Evolutionary conservation across 1,140 invertebrate species (phyloP).

Genomic region (Heterodera schachtii): DNA sequence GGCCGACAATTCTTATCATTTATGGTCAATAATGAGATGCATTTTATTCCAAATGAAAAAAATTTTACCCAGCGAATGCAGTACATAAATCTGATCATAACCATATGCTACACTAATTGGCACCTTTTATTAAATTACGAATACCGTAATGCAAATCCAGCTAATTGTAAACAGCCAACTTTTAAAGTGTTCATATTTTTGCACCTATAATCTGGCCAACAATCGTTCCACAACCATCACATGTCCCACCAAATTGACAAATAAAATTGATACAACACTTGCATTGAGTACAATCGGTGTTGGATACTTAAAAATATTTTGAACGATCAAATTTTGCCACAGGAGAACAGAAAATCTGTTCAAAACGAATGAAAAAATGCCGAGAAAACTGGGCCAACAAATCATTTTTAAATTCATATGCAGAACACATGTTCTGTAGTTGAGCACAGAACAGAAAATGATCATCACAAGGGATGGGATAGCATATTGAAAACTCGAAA

Average conservation of each 20-base stretch:
- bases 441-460: not conserved
- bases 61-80: not conserved
- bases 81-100: not conserved
- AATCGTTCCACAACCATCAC: not conserved
- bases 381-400: not conserved
- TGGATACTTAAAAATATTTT: not conserved
- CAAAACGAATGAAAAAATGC: not conserved
- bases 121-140: not conserved
- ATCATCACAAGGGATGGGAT: not conserved
- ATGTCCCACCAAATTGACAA: not conserved
- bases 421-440: not conserved
- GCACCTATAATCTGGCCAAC: not conserved
- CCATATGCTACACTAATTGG: not conserved
- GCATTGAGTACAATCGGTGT: not conserved
- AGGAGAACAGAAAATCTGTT: not conserved
- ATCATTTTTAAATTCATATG: not conserved
- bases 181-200: not conserved
- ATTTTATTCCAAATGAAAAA: too few relatives aligned
- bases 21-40: too few relatives aligned
- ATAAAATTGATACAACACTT: not conserved
- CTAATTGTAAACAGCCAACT: not conserved
- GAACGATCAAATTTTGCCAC: not conserved
- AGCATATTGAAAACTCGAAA: too few relatives aligned
- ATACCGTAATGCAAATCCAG: not conserved
- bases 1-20: too few relatives aligned